phyloP scores from a whole-genome alignment of 2,797 vertebrate genomes.

The Squalus acanthias region DNA sequence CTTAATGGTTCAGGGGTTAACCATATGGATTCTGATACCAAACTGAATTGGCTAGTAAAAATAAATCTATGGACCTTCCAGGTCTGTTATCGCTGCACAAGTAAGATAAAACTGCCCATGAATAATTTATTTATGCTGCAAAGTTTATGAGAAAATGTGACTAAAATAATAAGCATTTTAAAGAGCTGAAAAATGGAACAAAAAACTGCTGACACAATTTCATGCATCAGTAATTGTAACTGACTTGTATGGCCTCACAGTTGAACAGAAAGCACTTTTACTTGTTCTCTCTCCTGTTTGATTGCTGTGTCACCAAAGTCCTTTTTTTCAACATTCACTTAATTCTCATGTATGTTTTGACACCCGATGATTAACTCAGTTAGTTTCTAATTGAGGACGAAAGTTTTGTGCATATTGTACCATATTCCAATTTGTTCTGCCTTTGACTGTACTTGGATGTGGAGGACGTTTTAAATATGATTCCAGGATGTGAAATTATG shows the following conservation, averaged over 20 bases:
- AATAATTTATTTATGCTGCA: conserved; percentile 7
- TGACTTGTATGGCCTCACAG: background rate
- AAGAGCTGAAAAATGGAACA: background rate
- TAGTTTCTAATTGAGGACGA: background rate
- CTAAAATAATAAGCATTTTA: conserved; percentile 12
- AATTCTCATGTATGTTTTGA: background rate
- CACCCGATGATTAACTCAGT: background rate
- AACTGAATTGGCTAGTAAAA: background rate
- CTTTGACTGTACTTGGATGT: background rate
- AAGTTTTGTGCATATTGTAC: background rate
- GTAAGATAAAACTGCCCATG: background rate
- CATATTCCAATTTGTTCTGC: background rate
- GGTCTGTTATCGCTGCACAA: background rate
- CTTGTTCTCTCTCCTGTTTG: background rate
- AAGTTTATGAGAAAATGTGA: background rate
- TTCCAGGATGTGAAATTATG: too few relatives aligned
- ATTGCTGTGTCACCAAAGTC: background rate
- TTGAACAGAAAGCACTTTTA: background rate
- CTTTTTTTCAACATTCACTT: background rate
- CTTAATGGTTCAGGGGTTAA: background rate
- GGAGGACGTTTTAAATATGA: too few relatives aligned
- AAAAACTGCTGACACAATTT: background rate
- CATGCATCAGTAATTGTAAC: too few relatives aligned
- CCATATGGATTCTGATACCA: background rate
- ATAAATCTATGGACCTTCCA: background rate